Evolutionary conservation across 2,113 vertebrate species (phyloP), one percentile per base, ranked within the genome.

Genomic region (Campylomormyrus numenius): DNA sequence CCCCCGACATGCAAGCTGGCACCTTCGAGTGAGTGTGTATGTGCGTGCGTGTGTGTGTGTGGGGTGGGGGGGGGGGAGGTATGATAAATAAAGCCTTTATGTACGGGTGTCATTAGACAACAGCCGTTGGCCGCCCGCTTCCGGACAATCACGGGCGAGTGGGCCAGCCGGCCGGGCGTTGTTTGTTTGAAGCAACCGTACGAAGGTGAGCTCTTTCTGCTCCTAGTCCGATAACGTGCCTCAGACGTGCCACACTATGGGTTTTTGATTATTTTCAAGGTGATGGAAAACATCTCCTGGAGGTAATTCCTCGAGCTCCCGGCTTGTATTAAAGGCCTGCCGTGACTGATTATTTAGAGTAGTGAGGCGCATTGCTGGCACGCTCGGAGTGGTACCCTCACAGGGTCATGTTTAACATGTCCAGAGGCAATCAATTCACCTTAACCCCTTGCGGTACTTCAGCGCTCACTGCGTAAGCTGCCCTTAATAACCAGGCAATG

Each of bases 321-420:
- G 5, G 21, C 62, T 46, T 56, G 53, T 90, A 88, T 90, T 90
- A 88, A 88, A 90, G 90, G 85, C 85, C 74, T 42, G 86, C 58
- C 66, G 35, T 46, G 42, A 66, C 86, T 87, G 85, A 88, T 90
- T 89, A 89, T 89, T 89, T 89, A 89, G 89, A 42, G 77, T 13
- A 85, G 80, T 35, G 89, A 83, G 90, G 66, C 83, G 87, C 87
- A 56, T 80, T 27, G 90, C 90, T 84, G 87, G 46, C 70, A 39
- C 6, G 87, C 45, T 85, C n/a, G 2, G 70, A 88, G 70, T 84
- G 87, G 74, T 62, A 87, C 86, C 50, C 87, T 90, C 87, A 80
- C 90, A 88, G 91, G 91, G 92, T 90, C 92, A 92, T 92, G 92
- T 92, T 93, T 92, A 92, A 92, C 92, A 92, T 92, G 92, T 92